A percentile compares a stretch with the other conserved stretches of the same genome.
These are phyloP conservation scores for Hyperopisus bebe DNA, from an alignment of 2,113 vertebrate species.

Conservation along the genomic window DNA sequence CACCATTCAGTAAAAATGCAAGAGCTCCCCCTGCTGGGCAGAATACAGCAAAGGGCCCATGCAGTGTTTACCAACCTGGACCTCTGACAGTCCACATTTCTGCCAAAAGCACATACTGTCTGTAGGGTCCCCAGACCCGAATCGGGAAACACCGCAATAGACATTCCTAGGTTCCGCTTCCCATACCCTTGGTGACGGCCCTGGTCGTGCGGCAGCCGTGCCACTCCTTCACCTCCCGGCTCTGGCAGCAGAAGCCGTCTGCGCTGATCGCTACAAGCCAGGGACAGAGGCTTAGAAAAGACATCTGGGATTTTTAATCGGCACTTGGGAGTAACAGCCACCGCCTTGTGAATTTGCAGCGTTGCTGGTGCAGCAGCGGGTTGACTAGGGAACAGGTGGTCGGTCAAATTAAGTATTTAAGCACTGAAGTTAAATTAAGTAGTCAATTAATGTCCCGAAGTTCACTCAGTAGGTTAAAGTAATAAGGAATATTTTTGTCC, in stretches of 20 bases:
- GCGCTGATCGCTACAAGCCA: slow-evolving; percentile 76
- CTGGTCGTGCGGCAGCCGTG: slow-evolving; percentile 90
- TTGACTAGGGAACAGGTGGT: not conserved
- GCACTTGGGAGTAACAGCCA: not conserved
- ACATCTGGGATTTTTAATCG: not conserved
- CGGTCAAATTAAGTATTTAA: not conserved
- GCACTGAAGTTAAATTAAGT: not conserved
- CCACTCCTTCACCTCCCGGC: slow-evolving; percentile 97
- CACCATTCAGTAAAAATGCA: not conserved
- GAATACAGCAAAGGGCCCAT: not conserved
- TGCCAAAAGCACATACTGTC: not conserved
- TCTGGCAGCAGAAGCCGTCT: slow-evolving; percentile 93
- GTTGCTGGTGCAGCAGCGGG: not conserved
- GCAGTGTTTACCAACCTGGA: not conserved
- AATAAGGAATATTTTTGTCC: not conserved
- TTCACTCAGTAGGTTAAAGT: not conserved
- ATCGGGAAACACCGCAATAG: not conserved
- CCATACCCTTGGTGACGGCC: slow-evolving; percentile 83
- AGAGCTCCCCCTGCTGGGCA: not conserved
- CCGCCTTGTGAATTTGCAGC: not conserved
- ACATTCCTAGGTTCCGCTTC: not conserved
- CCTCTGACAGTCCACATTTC: not conserved
- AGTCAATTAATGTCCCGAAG: not conserved
- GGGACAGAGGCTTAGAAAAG: not conserved
- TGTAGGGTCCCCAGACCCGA: not conserved